Conservation (phyloP, 2,113 vertebrate genomes). For the Trichomycterus rosablanca region DNA sequence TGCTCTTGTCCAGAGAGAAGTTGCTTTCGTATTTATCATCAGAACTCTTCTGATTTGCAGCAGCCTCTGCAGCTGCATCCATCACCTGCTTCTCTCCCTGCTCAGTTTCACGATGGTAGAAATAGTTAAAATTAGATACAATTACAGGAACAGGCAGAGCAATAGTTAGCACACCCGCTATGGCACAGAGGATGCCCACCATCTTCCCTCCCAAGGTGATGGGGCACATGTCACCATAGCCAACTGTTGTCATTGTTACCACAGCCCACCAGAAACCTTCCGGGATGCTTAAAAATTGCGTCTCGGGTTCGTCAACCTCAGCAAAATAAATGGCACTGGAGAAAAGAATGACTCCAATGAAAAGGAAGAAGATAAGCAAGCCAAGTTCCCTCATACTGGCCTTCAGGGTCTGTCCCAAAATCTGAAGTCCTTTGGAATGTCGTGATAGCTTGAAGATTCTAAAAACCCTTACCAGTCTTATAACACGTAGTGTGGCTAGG, state of each 20-base stretch:
- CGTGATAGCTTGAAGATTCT: constrained; percentile 93
- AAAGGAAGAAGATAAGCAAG: constrained; percentile 96
- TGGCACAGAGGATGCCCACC: constrained; percentile 92
- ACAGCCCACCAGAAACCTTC: constrained; percentile 99
- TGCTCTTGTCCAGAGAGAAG: constrained; percentile 83
- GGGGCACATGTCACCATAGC: constrained; percentile 96
- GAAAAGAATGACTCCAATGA: constrained; percentile 96
- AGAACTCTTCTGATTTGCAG: constrained; percentile 61
- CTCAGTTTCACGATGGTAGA: constrained; percentile 93
- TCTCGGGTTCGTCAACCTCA: constrained; percentile 91
- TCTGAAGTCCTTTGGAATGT: constrained; percentile 89
- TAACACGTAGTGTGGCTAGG: constrained; percentile 88
- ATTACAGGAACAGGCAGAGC: constrained; percentile 95
- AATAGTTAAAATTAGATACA: constrained; percentile 98
- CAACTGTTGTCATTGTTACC: constrained; percentile 97
- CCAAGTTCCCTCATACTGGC: constrained; percentile 87
- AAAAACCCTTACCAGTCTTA: constrained; percentile 91
- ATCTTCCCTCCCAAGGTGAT: constrained; percentile 91
- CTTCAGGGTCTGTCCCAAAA: constrained; percentile 86
- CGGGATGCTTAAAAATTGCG: constrained; percentile 94
- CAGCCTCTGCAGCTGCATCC: constrained; percentile 72
- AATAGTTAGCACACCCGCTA: constrained; percentile 92
- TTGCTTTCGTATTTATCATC: constrained; percentile 73
- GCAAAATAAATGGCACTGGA: constrained; percentile 96
- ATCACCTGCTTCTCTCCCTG: constrained; percentile 83